Evolutionary conservation across 2,888 invertebrate species (phyloP).

Genomic region (Dichetophora obliterata): DNA sequence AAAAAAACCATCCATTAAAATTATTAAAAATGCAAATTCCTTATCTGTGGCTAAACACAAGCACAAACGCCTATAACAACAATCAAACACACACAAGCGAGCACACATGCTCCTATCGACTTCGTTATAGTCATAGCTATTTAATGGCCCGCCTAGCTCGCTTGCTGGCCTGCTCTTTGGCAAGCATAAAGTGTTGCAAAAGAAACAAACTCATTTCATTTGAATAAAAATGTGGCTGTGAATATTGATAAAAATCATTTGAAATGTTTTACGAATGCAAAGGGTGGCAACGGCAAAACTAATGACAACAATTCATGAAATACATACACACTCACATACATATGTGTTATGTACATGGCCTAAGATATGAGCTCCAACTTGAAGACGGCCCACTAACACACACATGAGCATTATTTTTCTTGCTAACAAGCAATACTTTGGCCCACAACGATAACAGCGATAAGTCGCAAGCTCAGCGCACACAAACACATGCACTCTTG

Average conservation of each 20-base stretch:
- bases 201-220: background rate
- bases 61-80: no score
- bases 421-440: background rate
- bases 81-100: background rate
- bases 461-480: conserved; percentile 14
- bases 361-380: no score
- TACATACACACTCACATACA: no score
- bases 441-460: conserved; percentile 3
- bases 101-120: background rate
- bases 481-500: background rate
- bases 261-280: background rate
- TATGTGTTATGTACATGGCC: no score
- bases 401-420: background rate
- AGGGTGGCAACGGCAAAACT: background rate
- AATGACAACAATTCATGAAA: no score
- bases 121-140: background rate
- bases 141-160: background rate
- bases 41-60: background rate
- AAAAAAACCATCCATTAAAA: conserved; percentile 1
- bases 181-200: background rate
- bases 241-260: conserved; percentile 21
- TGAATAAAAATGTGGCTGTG: conserved; percentile 22
- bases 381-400: no score
- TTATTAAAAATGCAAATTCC: background rate
- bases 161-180: background rate